phyloP scores from a whole-genome alignment of 1,140 invertebrate species.

The Ephestia elutella region DNA sequence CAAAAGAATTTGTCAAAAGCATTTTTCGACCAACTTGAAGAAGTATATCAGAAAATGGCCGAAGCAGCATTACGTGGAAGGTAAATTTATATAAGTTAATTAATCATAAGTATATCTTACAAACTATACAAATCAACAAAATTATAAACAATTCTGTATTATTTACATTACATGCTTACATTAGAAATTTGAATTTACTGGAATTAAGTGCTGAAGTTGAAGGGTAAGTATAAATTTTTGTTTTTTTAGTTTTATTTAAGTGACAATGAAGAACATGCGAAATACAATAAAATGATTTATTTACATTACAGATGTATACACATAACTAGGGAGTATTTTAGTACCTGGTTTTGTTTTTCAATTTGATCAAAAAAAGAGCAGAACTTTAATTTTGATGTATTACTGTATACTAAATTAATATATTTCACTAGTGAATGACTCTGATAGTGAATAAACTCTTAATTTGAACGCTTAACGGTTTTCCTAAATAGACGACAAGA shows the following conservation, averaged over 20 bases:
- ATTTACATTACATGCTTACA: slow-evolving; percentile 41
- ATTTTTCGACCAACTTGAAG: slow-evolving; percentile 74
- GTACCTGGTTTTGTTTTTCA: no score
- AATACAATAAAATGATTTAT: no score
- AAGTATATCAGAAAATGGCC: slow-evolving; percentile 74
- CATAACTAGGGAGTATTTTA: no score
- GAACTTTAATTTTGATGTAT: no score
- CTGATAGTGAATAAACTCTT: no score
- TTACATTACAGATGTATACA: no score
- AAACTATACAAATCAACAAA: neutral
- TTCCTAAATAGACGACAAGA: slow-evolving; percentile 38
- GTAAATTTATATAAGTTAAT: slow-evolving; percentile 37
- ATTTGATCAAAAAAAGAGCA: no score
- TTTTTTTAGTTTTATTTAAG: neutral
- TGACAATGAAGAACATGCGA: no score
- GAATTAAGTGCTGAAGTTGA: slow-evolving; percentile 35
- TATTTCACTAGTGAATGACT: no score
- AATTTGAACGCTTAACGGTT: no score
- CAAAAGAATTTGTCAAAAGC: slow-evolving; percentile 77
- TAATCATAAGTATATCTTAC: neutral
- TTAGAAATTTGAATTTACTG: slow-evolving; percentile 58
- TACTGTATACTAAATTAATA: no score
- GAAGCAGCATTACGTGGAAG: slow-evolving; percentile 72
- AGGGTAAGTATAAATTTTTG: slow-evolving; percentile 41
- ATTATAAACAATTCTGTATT: neutral